Evolutionary conservation across 2,888 invertebrate species (phyloP).

Genomic region (Thyatira batis): DNA sequence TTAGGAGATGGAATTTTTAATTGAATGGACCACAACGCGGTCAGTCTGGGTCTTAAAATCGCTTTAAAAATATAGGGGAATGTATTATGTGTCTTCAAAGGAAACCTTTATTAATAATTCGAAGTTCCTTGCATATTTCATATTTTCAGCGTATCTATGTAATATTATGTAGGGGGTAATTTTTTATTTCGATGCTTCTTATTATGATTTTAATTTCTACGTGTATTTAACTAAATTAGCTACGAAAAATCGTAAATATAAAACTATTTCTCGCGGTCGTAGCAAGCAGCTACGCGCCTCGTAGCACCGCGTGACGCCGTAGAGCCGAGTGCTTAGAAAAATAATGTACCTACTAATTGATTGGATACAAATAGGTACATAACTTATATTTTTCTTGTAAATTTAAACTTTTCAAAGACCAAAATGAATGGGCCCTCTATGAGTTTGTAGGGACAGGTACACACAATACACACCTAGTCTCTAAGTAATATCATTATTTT

Average conservation of each 20-base stretch:
- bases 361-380: too few relatives aligned
- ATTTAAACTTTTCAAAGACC: too few relatives aligned
- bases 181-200: neutral
- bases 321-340: conserved; percentile 13
- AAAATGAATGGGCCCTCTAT: too few relatives aligned
- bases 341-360: conserved; percentile 4
- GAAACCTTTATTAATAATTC: neutral
- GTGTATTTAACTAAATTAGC: neutral
- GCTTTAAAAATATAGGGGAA: conserved; percentile 31
- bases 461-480: too few relatives aligned
- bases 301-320: conserved; percentile 32
- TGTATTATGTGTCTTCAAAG: neutral
- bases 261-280: conserved; percentile 22
- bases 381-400: too few relatives aligned
- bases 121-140: neutral
- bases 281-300: conserved; percentile 43
- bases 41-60: conserved; percentile 54
- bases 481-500: too few relatives aligned
- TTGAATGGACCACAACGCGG: conserved; percentile 75
- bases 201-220: neutral
- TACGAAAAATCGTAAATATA: conserved; percentile 6
- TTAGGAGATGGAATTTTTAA: conserved; percentile 83
- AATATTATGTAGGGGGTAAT: neutral
- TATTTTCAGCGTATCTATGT: neutral
- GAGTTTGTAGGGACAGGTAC: too few relatives aligned